Evolutionary conservation across 2,797 vertebrate species (phyloP).

Genomic region (Malacoctenus gilli): DNA sequence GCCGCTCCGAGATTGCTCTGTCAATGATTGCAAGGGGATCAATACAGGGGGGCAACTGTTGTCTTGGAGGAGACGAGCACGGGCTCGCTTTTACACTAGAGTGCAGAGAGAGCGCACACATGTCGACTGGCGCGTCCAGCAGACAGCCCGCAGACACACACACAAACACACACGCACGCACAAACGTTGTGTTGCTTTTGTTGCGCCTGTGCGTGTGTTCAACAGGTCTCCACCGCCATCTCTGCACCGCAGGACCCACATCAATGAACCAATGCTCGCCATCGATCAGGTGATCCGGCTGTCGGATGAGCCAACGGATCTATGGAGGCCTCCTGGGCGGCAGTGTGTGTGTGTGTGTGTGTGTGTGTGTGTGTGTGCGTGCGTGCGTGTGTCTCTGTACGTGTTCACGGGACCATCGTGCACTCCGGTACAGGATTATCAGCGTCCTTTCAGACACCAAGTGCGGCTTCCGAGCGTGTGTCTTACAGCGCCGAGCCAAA

Average conservation of each 20-base stretch:
- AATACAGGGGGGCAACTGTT: conserved; percentile 63
- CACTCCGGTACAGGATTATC: too few relatives aligned
- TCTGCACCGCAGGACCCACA: conserved; percentile 56
- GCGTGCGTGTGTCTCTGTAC: conserved; percentile 27
- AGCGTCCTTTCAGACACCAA: too few relatives aligned
- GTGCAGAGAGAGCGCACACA: conserved; percentile 18
- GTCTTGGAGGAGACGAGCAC: conserved; percentile 19
- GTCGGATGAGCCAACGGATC: conserved; percentile 80
- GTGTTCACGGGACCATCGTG: too few relatives aligned
- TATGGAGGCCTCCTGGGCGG: conserved; percentile 55
- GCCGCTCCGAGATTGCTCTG: conserved; percentile 60
- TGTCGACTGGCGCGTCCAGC: too few relatives aligned
- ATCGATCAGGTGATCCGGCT: conserved; percentile 77
- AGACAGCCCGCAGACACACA: too few relatives aligned
- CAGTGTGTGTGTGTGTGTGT: conserved; percentile 21
- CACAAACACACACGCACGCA: conserved; percentile 7
- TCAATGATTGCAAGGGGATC: conserved; percentile 79
- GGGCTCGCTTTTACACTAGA: conserved; percentile 25
- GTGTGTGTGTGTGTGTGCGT: conserved; percentile 5
- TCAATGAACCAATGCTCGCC: conserved; percentile 71
- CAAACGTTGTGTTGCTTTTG: conserved; percentile 11
- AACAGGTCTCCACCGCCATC: conserved; percentile 64
- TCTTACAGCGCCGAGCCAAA: conserved; percentile 37
- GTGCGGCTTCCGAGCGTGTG: too few relatives aligned
- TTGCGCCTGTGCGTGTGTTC: conserved; percentile 48